Evolutionary conservation across 1,140 invertebrate genomes (phyloP).

Genomic region (Drosophila tropicalis): DNA sequence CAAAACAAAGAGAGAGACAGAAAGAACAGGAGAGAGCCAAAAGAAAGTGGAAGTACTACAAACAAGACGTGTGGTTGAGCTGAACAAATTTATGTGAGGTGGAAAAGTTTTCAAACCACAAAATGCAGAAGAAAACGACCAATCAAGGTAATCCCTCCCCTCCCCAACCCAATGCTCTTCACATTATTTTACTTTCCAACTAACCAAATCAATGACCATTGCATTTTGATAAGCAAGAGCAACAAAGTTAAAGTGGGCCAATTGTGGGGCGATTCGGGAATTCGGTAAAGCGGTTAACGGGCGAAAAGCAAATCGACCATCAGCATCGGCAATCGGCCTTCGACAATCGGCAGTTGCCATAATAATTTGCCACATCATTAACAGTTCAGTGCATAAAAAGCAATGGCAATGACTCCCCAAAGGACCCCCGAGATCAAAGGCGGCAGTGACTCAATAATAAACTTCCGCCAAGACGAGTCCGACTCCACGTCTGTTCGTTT

Average conservation of each 20-base stretch:
- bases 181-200: neutral
- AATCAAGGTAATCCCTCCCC: constrained; percentile 48
- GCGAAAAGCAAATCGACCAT: constrained; percentile 1
- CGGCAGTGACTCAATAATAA: constrained; percentile 49
- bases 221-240: constrained; percentile 61
- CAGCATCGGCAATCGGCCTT: neutral
- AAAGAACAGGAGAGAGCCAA: neutral
- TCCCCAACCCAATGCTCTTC: neutral
- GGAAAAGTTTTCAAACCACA: constrained; percentile 6
- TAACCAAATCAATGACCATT: constrained; percentile 65
- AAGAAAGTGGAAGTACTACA: constrained; percentile 7
- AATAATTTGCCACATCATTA: constrained; percentile 82
- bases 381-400: constrained; percentile 61
- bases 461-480: constrained; percentile 20
- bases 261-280: constrained; percentile 1
- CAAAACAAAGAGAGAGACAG: neutral
- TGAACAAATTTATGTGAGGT: constrained; percentile 8
- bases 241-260: constrained; percentile 13
- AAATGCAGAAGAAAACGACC: constrained; percentile 34
- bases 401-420: constrained; percentile 30
- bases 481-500: constrained; percentile 13
- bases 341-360: constrained; percentile 65
- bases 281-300: neutral
- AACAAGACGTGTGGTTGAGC: constrained; percentile 6
- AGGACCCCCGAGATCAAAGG: constrained; percentile 60